phyloP scores from a whole-genome alignment of 2,888 invertebrate genomes.

The Cacoxenus indagator region DNA sequence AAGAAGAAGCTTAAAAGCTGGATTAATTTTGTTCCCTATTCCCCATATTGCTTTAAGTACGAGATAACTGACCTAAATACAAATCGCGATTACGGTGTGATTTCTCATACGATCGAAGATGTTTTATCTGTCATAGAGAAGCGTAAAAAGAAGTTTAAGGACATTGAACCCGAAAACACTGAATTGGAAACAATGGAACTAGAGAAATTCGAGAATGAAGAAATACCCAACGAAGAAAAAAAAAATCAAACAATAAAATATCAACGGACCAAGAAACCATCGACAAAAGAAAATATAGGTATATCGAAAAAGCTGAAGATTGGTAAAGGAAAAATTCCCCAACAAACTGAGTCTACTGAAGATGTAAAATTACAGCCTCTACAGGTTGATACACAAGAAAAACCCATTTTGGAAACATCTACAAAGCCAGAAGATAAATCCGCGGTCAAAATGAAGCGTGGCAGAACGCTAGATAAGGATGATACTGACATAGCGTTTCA shows the following conservation, averaged over 20 bases:
- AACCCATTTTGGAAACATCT: conserved; percentile 29
- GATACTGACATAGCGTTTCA: conserved; percentile 46
- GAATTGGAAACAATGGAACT: conserved; percentile 38
- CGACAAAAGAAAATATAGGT: conserved; percentile 43
- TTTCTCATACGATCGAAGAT: conserved; percentile 80
- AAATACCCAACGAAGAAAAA: conserved; percentile 43
- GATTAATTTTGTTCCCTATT: conserved; percentile 77
- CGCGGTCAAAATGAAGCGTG: conserved; percentile 45
- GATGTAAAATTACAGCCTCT: conserved; percentile 65
- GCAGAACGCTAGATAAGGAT: conserved; percentile 43
- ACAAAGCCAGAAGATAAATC: conserved; percentile 38
- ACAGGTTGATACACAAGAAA: conserved; percentile 33
- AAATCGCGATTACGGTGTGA: conserved; percentile 75
- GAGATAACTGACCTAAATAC: conserved; percentile 68
- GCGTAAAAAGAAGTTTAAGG: conserved; percentile 73
- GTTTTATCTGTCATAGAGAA: conserved; percentile 77
- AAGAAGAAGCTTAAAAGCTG: conserved; percentile 81
- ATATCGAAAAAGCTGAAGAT: conserved; percentile 56
- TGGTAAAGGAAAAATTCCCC: conserved; percentile 62
- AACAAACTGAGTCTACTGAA: conserved; percentile 60
- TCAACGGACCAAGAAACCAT: conserved; percentile 56
- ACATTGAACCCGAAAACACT: conserved; percentile 74
- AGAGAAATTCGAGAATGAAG: conserved; percentile 53
- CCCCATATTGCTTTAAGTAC: conserved; percentile 72
- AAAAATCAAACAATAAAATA: conserved; percentile 66